These are phyloP conservation scores for Temnothorax longispinosus DNA, from an alignment of 1,140 invertebrate genomes.

Conservation along the genomic window DNA sequence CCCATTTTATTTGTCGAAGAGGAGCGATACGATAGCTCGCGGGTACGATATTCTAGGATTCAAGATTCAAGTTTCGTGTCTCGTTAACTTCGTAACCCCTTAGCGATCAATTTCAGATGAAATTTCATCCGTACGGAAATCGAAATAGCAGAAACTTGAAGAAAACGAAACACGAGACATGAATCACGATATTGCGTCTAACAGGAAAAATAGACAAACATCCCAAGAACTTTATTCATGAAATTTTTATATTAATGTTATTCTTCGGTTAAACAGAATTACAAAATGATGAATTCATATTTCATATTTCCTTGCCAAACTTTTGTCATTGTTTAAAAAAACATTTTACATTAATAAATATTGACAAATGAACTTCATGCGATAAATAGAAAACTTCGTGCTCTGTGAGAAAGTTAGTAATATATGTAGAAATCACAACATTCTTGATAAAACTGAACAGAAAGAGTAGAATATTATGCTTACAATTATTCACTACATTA, in stretches of 20 bases:
- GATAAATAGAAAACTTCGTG: background rate
- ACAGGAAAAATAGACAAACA: background rate
- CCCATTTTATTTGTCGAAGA: conserved; percentile 3
- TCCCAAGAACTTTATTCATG: background rate
- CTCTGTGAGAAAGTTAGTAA: background rate
- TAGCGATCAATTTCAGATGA: conserved; percentile 44
- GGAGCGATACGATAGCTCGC: conserved; percentile 18
- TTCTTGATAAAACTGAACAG: background rate
- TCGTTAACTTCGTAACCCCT: conserved; percentile 40
- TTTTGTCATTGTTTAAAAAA: background rate
- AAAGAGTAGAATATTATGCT: background rate
- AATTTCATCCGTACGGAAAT: conserved; percentile 20
- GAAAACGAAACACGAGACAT: background rate
- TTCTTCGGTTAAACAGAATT: background rate
- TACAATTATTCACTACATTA: background rate
- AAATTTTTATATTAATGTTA: background rate
- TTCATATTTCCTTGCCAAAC: background rate
- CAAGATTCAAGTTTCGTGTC: conserved; percentile 49
- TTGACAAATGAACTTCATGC: background rate
- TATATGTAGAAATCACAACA: background rate
- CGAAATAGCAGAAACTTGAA: background rate
- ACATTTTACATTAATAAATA: background rate
- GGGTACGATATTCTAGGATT: conserved; percentile 26
- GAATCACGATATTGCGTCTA: background rate
- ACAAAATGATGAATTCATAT: background rate